Evolutionary conservation across 2,888 invertebrate species (phyloP), one percentile per base, ranked within the genome.

Genomic region (Conops quadrifasciatus): DNA sequence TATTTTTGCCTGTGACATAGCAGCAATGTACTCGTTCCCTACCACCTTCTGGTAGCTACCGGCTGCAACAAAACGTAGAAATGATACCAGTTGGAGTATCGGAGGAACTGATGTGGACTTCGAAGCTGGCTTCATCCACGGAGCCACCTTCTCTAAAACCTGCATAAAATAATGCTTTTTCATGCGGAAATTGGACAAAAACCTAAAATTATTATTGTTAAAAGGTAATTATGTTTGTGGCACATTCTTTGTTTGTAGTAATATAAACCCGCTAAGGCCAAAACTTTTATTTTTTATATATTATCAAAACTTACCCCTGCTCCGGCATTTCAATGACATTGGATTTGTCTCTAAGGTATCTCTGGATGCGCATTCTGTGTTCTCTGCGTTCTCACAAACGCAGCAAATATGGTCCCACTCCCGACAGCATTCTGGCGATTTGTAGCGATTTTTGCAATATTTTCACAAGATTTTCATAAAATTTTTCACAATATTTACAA

Each of bases 381-480:
- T n/a, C n/a, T n/a, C n/a, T n/a, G n/a, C n/a, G n/a, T n/a, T n/a
- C n/a, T n/a, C n/a, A n/a, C n/a, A n/a, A n/a, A n/a, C n/a, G n/a
- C n/a, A n/a, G n/a, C n/a, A n/a, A n/a, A n/a, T n/a, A n/a, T n/a
- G n/a, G n/a, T n/a, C n/a, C n/a, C n/a, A n/a, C n/a, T n/a, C n/a
- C n/a, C n/a, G n/a, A n/a, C n/a, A n/a, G n/a, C n/a, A n/a, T n/a
- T n/a, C n/a, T n/a, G n/a, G n/a, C n/a, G n/a, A n/a, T n/a, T n/a
- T n/a, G n/a, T n/a, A n/a, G n/a, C n/a, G n/a, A n/a, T n/a, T n/a
- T n/a, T n/a, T n/a, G n/a, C n/a, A n/a, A n/a, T 45, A 62, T 68
- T 60, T 70, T 68, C 58, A 51, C 56, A 30, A 70, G 21, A 49
- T 51, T 51, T n/a, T n/a, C n/a, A n/a, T n/a, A n/a, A n/a, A n/a